Evolutionary conservation across 2,113 vertebrate genomes (phyloP), one percentile per base, ranked within the genome.

Genomic region (Cottus gobio): DNA sequence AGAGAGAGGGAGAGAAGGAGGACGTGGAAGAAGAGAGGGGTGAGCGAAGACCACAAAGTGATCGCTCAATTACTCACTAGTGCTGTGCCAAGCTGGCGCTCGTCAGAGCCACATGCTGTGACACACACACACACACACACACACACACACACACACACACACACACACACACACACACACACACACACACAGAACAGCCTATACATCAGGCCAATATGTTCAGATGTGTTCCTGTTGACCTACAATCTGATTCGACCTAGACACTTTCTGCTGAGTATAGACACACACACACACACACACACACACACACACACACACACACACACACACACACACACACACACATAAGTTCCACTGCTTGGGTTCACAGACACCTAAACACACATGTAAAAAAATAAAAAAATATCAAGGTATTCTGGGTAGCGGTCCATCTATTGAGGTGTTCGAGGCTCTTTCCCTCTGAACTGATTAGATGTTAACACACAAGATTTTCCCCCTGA

Each of bases 61-160:
- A 79, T 77, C 77, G 68, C 89, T 92, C 91, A 93, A 86, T 93
- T 92, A 90, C 88, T 88, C 89, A 83, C 48, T 77, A 83, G 62
- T 28, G 54, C 69, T 70, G 70, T 82, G 87, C 77, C 89, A 87
- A 91, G 87, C 85, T 85, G 89, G 89, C 60, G 70, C 37, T 77
- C 60, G 37, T 77, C 87, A 79, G 64, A 87, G 71, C 87, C 85
- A 83, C 89, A 87, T 78, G 79, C 75, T 83, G 89, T 31, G 77
- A 80, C 10, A 62, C 63, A 65, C 72, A 76, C 71, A 68, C 58
- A 48, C 71, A 36, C 71, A 26, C 71, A 73, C 39, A 42, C 68
- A 70, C 68, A 56, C 71, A 73, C 74, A 75, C 62, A 57, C 46
- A 58, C 63, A 75, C 73, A 74, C 68, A 73, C 62, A 46, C 77